Percentiles rank a stretch among this genome's conserved stretches.
These are phyloP conservation scores for Caenorhabditis panamensis DNA, from an alignment of 2,888 invertebrate species.

Conservation along the genomic window DNA sequence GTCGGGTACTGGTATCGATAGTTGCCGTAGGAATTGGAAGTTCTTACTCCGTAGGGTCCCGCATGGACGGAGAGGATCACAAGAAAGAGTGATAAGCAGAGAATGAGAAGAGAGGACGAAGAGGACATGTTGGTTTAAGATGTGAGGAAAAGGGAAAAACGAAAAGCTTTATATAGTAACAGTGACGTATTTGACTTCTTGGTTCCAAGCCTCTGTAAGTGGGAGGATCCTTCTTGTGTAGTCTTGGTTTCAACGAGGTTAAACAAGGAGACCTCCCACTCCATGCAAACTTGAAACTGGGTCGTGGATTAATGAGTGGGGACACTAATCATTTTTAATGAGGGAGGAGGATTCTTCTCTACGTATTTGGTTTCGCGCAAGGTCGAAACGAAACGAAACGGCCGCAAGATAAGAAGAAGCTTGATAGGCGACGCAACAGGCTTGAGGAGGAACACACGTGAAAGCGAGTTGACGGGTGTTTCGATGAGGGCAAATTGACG, in stretches of 20 bases:
- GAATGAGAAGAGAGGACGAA: slow-evolving; percentile 7
- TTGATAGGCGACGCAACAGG: slow-evolving; percentile 1
- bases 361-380: slow-evolving; percentile 27
- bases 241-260: slow-evolving; percentile 2
- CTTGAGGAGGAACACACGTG: not conserved
- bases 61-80: slow-evolving; percentile 7
- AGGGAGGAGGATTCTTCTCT: not conserved
- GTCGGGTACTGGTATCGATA: slow-evolving; percentile 23
- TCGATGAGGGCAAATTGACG: slow-evolving; percentile 6
- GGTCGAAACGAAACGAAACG: not conserved
- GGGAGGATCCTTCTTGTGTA: not conserved
- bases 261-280: not conserved
- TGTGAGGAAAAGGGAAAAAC: not conserved
- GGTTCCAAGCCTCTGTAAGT: not conserved
- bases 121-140: slow-evolving; percentile 7
- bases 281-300: not conserved
- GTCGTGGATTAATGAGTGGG: slow-evolving; percentile 8
- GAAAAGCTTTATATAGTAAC: slow-evolving; percentile 1
- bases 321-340: slow-evolving; percentile 14
- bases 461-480: not conserved
- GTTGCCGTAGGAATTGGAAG: slow-evolving; percentile 8
- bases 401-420: not conserved
- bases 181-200: slow-evolving; percentile 34
- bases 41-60: slow-evolving; percentile 12
- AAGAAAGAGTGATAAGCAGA: slow-evolving; percentile 5